These are phyloP conservation scores for Petrocephalus microphthalmus DNA, from an alignment of 2,113 vertebrate genomes.

Conservation along the genomic window DNA sequence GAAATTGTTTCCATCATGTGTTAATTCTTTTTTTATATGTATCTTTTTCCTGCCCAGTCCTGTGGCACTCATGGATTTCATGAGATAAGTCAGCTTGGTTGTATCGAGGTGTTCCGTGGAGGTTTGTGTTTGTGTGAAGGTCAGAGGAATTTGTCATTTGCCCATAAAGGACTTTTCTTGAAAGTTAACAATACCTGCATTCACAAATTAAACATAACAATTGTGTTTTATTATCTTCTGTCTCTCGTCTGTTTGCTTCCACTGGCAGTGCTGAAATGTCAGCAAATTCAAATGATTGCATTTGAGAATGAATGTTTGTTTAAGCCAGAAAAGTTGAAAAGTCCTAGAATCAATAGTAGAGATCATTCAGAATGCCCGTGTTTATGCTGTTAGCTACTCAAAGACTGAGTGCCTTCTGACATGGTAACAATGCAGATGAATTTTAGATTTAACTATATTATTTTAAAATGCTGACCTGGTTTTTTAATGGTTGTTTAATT, in stretches of 20 bases:
- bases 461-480: not conserved
- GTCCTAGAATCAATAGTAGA: conserved; percentile 36
- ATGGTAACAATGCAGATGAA: not conserved
- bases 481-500: not conserved
- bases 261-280: not conserved
- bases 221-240: not conserved
- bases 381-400: conserved; percentile 39
- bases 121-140: not conserved
- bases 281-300: not conserved
- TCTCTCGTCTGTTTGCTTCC: not conserved
- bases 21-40: conserved; percentile 7
- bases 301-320: conserved; percentile 10
- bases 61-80: not conserved
- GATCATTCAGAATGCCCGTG: conserved; percentile 33
- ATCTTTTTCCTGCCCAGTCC: not conserved
- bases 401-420: not conserved
- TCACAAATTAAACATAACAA: not conserved
- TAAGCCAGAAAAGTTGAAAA: not conserved
- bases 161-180: not conserved
- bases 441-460: not conserved
- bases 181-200: not conserved
- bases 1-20: not conserved
- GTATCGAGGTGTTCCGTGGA: not conserved
- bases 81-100: not conserved
- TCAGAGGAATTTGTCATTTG: not conserved